Percentiles rank a stretch among this genome's conserved stretches.
phyloP scores from a whole-genome alignment of 2,113 vertebrate species.

The Erythrocercus mccallii region DNA sequence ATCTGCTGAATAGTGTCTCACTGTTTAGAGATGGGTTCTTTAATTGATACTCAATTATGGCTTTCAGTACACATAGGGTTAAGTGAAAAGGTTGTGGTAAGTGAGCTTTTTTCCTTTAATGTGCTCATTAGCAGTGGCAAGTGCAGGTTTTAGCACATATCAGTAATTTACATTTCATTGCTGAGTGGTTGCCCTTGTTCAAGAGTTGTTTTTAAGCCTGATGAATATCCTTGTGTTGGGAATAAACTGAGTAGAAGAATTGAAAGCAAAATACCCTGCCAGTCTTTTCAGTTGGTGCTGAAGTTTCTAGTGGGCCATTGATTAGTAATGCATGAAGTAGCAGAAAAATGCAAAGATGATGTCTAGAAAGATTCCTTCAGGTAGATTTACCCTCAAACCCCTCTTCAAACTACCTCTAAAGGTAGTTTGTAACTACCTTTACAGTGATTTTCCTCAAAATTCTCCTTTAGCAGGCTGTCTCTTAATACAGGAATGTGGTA shows the following conservation, averaged over 20 bases:
- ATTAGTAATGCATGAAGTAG: slow-evolving; percentile 66
- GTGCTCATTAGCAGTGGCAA: slow-evolving; percentile 76
- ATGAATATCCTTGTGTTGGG: slow-evolving; percentile 76
- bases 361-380: slow-evolving; percentile 59
- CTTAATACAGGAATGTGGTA: slow-evolving; percentile 57
- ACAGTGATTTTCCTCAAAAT: slow-evolving; percentile 44
- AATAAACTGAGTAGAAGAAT: slow-evolving; percentile 78
- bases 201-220: slow-evolving; percentile 73
- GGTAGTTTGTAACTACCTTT: slow-evolving; percentile 63
- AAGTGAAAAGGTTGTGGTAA: slow-evolving; percentile 72
- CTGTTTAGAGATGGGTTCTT: slow-evolving; percentile 23
- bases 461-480: slow-evolving; percentile 40
- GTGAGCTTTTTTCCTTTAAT: slow-evolving; percentile 68
- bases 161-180: slow-evolving; percentile 81
- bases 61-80: slow-evolving; percentile 67
- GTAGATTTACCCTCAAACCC: slow-evolving; percentile 62
- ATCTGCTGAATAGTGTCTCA: background rate
- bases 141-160: slow-evolving; percentile 75
- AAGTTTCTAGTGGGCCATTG: slow-evolving; percentile 70
- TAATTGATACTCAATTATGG: slow-evolving; percentile 58
- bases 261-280: slow-evolving; percentile 76
- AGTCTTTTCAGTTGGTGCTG: slow-evolving; percentile 70
- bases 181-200: slow-evolving; percentile 72
- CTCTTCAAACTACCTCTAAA: too few species aligned
- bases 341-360: slow-evolving; percentile 51